phyloP scores from a whole-genome alignment of 2,888 invertebrate species.

The Hipparchia sbordonii region DNA sequence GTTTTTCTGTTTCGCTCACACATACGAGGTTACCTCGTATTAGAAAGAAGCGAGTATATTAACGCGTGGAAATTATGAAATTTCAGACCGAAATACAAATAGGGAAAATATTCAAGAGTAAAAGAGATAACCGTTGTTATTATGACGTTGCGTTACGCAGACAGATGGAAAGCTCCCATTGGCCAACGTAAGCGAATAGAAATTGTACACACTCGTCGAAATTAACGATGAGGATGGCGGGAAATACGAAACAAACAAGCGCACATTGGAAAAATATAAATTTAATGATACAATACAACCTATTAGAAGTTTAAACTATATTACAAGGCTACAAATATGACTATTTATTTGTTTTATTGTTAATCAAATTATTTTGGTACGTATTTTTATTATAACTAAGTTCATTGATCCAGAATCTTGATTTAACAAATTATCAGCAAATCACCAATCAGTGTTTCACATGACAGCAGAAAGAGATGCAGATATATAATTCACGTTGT shows the following conservation, averaged over 20 bases:
- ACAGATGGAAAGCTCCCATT: slow-evolving; percentile 88
- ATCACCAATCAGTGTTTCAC: slow-evolving; percentile 66
- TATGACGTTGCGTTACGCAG: slow-evolving; percentile 73
- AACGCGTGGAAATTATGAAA: slow-evolving; percentile 51
- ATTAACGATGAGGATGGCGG: slow-evolving; percentile 46
- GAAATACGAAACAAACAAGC: slow-evolving; percentile 48
- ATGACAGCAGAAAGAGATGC: slow-evolving; percentile 64
- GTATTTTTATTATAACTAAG: slow-evolving; percentile 9
- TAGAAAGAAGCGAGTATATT: slow-evolving; percentile 54
- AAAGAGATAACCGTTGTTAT: slow-evolving; percentile 54
- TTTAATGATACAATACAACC: too few relatives aligned
- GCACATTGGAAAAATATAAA: background rate
- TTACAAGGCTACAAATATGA: background rate
- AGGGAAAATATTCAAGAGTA: slow-evolving; percentile 49
- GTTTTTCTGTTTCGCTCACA: slow-evolving; percentile 53
- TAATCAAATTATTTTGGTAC: background rate
- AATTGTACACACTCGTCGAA: slow-evolving; percentile 42
- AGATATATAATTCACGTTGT: slow-evolving; percentile 46
- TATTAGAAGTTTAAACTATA: background rate
- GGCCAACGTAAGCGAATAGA: slow-evolving; percentile 77
- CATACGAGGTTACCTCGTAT: slow-evolving; percentile 38
- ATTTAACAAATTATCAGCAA: slow-evolving; percentile 36
- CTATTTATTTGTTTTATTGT: background rate
- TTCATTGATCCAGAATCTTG: slow-evolving; percentile 39
- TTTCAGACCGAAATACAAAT: slow-evolving; percentile 62